Evolutionary conservation across 1,140 invertebrate species (phyloP).

Genomic region (Goniozus legneri): DNA sequence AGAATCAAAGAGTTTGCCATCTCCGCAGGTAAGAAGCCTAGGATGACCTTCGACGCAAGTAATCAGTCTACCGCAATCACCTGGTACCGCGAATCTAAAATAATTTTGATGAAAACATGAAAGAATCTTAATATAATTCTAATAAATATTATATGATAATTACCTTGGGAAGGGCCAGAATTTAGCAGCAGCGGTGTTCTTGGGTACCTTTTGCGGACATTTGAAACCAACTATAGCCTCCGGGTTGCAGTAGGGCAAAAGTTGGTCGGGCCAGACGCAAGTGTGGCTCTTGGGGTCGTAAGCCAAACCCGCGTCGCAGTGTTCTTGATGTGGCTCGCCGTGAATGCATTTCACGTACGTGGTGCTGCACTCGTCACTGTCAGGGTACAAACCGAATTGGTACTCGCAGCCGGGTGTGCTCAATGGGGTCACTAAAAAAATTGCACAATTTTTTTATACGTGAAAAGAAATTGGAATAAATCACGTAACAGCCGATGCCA

Average conservation of each 20-base stretch:
- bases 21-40: conserved; percentile 79
- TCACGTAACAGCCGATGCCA: too few relatives aligned
- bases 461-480: conserved; percentile 6
- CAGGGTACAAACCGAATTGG: conserved; percentile 84
- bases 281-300: conserved; percentile 84
- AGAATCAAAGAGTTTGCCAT: conserved; percentile 82
- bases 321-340: conserved; percentile 72
- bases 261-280: conserved; percentile 91
- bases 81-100: conserved; percentile 72
- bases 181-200: conserved; percentile 72
- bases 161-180: conserved; percentile 84
- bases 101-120: not conserved
- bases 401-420: conserved; percentile 81
- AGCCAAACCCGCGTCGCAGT: conserved; percentile 81
- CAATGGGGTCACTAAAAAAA: conserved; percentile 67
- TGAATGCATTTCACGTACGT: conserved; percentile 83
- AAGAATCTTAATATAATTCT: not conserved
- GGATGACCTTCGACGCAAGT: conserved; percentile 86
- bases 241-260: conserved; percentile 81
- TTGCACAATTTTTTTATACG: not conserved
- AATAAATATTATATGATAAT: conserved; percentile 1
- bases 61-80: conserved; percentile 79
- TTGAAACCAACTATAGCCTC: conserved; percentile 82
- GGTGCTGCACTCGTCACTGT: conserved; percentile 74
- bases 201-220: conserved; percentile 76